phyloP scores from a whole-genome alignment of 2,113 vertebrate genomes.

The Phasianus colchicus region DNA sequence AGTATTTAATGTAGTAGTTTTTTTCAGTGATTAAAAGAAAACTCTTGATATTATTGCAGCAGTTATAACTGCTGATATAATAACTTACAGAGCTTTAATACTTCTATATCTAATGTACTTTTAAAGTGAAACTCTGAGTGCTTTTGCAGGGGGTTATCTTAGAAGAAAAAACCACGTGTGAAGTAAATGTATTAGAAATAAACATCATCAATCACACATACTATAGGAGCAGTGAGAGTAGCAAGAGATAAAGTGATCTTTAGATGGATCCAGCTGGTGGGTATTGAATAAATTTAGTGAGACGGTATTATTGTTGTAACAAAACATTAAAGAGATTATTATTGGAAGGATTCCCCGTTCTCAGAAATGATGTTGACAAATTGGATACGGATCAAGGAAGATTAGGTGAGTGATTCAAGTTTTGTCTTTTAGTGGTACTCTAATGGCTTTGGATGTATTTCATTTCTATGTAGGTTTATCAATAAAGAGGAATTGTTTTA shows the following conservation, averaged over 20 bases:
- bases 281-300: background rate
- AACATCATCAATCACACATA: background rate
- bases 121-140: background rate
- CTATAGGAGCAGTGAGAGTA: background rate
- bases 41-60: background rate
- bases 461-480: background rate
- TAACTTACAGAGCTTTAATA: background rate
- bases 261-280: background rate
- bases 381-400: background rate
- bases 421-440: conserved; percentile 7
- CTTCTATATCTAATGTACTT: background rate
- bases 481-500: background rate
- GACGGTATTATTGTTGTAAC: background rate
- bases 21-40: background rate
- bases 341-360: background rate
- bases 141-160: background rate
- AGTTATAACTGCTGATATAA: background rate
- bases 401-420: background rate
- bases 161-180: background rate
- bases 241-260: background rate
- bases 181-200: background rate
- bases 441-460: background rate
- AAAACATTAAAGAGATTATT: background rate
- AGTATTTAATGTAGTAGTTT: background rate
- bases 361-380: background rate